A percentile compares a stretch with the other conserved stretches of the same genome.
phyloP scores from a whole-genome alignment of 2,888 invertebrate species.

The Beris chalybata region DNA sequence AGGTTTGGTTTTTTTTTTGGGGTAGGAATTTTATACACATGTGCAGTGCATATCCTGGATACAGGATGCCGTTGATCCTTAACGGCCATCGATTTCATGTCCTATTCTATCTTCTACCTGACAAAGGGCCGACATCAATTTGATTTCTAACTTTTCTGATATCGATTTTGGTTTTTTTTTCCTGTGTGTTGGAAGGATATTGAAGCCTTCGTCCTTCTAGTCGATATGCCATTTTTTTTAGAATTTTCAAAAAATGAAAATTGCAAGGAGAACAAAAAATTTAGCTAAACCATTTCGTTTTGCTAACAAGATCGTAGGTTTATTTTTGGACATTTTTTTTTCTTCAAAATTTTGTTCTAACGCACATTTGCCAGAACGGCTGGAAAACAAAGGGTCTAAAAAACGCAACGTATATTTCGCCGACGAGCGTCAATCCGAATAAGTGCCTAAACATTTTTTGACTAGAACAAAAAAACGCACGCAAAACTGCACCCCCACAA shows the following conservation, averaged over 20 bases:
- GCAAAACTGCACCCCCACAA: constrained; percentile 32
- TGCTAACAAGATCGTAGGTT: background rate
- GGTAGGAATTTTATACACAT: background rate
- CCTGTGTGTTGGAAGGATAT: background rate
- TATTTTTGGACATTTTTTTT: no score
- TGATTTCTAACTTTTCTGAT: constrained; percentile 27
- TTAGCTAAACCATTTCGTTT: background rate
- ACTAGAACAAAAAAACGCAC: constrained; percentile 7
- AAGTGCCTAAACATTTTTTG: background rate
- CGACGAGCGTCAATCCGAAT: background rate
- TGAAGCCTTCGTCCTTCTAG: no score
- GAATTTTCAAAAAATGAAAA: background rate
- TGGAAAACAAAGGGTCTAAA: background rate
- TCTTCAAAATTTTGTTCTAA: background rate
- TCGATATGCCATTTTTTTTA: no score
- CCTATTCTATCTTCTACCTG: constrained; percentile 19
- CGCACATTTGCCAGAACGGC: background rate
- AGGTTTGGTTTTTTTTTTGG: background rate
- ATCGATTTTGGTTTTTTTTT: constrained; percentile 5
- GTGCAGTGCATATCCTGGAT: constrained; percentile 5
- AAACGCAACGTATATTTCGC: background rate
- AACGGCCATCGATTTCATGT: background rate
- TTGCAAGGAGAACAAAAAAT: background rate
- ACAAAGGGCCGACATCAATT: constrained; percentile 21
- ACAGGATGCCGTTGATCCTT: constrained; percentile 14